These are phyloP conservation scores for Agrochola circellaris DNA, from an alignment of 2,888 invertebrate genomes.

Conservation along the genomic window DNA sequence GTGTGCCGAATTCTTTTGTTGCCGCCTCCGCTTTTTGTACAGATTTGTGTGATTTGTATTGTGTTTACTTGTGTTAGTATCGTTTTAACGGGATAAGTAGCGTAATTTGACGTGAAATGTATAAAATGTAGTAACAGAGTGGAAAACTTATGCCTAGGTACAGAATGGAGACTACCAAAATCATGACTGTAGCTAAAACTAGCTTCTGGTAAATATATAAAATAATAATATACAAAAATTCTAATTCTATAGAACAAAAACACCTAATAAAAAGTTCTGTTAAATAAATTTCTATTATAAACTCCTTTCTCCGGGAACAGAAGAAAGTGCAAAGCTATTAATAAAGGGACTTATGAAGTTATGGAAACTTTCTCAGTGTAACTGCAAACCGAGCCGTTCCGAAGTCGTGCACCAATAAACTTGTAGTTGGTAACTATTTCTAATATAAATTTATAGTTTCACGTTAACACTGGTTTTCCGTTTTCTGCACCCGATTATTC, in stretches of 20 bases:
- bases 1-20: constrained; percentile 90
- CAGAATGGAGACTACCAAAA: neutral
- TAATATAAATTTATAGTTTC: constrained; percentile 85
- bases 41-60: constrained; percentile 85
- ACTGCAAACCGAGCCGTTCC: constrained; percentile 82
- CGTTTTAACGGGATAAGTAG: constrained; percentile 66
- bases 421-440: constrained; percentile 87
- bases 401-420: constrained; percentile 87
- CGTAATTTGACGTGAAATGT: constrained; percentile 58
- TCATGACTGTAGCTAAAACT: constrained; percentile 7
- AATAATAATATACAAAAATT: no score
- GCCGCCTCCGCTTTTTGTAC: constrained; percentile 84
- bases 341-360: constrained; percentile 88
- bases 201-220: constrained; percentile 24
- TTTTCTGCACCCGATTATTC: constrained; percentile 57
- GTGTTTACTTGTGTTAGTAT: constrained; percentile 77
- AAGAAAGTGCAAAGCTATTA: constrained; percentile 86
- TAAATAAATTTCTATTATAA: constrained; percentile 59
- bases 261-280: constrained; percentile 52
- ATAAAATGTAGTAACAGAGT: constrained; percentile 21
- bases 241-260: constrained; percentile 35
- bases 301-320: constrained; percentile 65
- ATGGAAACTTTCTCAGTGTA: constrained; percentile 84
- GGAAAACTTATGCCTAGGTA: neutral
- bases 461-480: constrained; percentile 75